These are phyloP conservation scores for Entomobrya proxima DNA, from an alignment of 2,888 invertebrate genomes.

Conservation along the genomic window DNA sequence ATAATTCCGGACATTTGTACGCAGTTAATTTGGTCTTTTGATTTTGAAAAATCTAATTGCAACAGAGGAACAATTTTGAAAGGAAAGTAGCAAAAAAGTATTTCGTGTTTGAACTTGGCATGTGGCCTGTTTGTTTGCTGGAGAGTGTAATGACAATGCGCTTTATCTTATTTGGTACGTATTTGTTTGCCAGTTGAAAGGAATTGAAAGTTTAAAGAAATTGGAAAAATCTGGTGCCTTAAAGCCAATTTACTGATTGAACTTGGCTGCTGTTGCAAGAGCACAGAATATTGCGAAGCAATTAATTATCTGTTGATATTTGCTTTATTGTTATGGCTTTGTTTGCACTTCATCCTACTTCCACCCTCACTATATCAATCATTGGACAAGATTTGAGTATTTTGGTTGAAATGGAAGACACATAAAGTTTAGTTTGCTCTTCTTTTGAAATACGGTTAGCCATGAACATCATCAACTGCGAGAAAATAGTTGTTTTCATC, in stretches of 20 bases:
- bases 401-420: too few relatives aligned
- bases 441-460: too few relatives aligned
- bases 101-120: too few relatives aligned
- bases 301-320: conserved; percentile 6
- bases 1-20: neutral
- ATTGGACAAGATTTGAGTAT: too few relatives aligned
- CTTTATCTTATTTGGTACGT: too few relatives aligned
- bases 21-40: neutral
- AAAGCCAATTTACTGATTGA: neutral
- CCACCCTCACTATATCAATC: too few relatives aligned
- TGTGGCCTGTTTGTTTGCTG: too few relatives aligned
- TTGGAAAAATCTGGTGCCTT: neutral
- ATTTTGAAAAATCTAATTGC: neutral
- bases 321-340: neutral
- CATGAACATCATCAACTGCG: too few relatives aligned
- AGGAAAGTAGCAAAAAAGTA: neutral
- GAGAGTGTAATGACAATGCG: too few relatives aligned
- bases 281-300: neutral
- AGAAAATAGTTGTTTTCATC: too few relatives aligned
- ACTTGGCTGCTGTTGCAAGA: too few relatives aligned
- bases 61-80: neutral
- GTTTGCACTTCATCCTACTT: conserved; percentile 1
- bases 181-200: neutral
- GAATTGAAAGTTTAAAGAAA: neutral
- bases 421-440: too few relatives aligned